Evolutionary conservation across 2,113 vertebrate genomes (phyloP).

Genomic region (Pipra filicauda): DNA sequence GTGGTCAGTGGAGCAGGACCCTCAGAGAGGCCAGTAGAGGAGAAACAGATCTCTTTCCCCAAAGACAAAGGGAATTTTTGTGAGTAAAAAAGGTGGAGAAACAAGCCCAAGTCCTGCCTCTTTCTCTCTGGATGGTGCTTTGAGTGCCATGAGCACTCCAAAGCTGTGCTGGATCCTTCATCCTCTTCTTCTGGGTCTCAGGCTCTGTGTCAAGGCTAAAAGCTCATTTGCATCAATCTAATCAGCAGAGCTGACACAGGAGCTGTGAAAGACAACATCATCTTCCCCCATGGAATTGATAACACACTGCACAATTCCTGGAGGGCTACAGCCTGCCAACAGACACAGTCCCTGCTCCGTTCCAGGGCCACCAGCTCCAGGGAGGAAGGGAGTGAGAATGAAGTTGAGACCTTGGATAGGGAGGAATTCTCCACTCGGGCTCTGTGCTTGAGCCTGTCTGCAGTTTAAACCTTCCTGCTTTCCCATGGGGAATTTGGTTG

Average conservation of each 20-base stretch:
- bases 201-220: background rate
- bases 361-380: background rate
- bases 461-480: background rate
- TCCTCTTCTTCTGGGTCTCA: background rate
- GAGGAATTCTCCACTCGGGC: background rate
- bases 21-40: background rate
- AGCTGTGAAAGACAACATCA: background rate
- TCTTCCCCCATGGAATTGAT: background rate
- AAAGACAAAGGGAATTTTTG: background rate
- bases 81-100: background rate
- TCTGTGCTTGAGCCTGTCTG: background rate
- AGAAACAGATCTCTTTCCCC: too few relatives aligned
- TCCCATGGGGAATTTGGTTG: background rate
- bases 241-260: background rate
- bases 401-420: background rate
- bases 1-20: background rate
- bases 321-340: background rate
- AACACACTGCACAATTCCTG: background rate
- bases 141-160: accelerated
- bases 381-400: background rate
- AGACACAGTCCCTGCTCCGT: background rate
- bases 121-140: background rate
- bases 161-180: background rate
- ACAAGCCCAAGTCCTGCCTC: background rate
- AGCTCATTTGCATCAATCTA: background rate